A percentile compares a stretch with the other conserved stretches of the same genome.
These are phyloP conservation scores for Sebastolobus alascanus DNA, from an alignment of 2,797 vertebrate genomes.

Conservation along the genomic window DNA sequence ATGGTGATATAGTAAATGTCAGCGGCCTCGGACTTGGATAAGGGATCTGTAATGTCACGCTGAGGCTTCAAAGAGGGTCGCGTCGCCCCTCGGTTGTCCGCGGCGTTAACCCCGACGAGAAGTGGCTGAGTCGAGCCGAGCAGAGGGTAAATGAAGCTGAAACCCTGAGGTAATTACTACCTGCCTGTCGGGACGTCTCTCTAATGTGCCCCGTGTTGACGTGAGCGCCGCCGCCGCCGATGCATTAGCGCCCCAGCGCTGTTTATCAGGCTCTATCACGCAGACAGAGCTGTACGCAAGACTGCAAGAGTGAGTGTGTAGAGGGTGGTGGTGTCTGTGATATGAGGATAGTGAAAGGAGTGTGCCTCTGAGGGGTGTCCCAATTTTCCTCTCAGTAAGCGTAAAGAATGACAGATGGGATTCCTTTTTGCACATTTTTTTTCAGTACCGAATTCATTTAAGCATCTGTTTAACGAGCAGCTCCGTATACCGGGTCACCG, in stretches of 20 bases:
- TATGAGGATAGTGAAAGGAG: neutral
- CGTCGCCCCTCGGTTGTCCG: conserved; percentile 20
- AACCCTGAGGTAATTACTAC: conserved; percentile 80
- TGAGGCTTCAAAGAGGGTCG: conserved; percentile 46
- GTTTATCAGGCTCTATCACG: conserved; percentile 43
- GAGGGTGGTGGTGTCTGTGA: neutral
- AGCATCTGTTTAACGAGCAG: conserved; percentile 27
- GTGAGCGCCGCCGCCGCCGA: conserved; percentile 33
- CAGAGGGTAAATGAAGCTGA: conserved; percentile 68
- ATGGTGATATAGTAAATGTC: conserved; percentile 70
- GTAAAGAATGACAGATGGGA: conserved; percentile 48
- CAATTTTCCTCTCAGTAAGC: conserved; percentile 46
- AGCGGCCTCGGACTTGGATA: conserved; percentile 42
- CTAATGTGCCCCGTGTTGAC: conserved; percentile 72
- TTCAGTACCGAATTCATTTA: conserved; percentile 26
- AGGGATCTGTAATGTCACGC: conserved; percentile 56
- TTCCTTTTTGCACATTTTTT: conserved; percentile 28
- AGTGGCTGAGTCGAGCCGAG: conserved; percentile 35
- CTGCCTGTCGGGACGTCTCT: conserved; percentile 71
- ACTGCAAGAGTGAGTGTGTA: conserved; percentile 9
- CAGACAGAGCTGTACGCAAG: conserved; percentile 24
- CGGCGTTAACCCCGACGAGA: conserved; percentile 57
- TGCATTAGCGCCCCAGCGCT: conserved; percentile 40
- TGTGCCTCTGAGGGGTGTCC: conserved; percentile 49
- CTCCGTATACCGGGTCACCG: conserved; percentile 4